Evolutionary conservation across 2,888 invertebrate genomes (phyloP).

Genomic region (Temnothorax ravouxi): DNA sequence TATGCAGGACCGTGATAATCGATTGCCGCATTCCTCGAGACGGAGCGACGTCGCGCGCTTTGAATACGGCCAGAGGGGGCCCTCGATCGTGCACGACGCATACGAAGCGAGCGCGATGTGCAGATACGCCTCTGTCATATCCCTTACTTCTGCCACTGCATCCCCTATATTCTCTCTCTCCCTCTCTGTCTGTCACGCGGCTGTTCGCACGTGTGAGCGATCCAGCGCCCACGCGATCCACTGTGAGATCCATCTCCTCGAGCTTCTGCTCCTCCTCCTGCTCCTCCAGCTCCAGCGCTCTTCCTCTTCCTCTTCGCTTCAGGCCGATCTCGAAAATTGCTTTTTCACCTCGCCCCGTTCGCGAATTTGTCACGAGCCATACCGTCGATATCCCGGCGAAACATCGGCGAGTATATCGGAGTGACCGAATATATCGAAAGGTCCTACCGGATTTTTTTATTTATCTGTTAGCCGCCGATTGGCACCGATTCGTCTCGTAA

Average conservation of each 20-base stretch:
- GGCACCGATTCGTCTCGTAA: not conserved
- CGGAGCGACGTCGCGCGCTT: conserved; percentile 77
- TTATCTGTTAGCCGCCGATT: not conserved
- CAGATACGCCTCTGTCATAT: conserved; percentile 35
- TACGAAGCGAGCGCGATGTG: conserved; percentile 60
- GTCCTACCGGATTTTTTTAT: conserved; percentile 16
- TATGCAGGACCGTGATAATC: conserved; percentile 84
- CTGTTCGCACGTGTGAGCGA: conserved; percentile 80
- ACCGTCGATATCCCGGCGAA: conserved; percentile 54
- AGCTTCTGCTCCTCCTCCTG: conserved; percentile 51
- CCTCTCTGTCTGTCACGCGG: conserved; percentile 72
- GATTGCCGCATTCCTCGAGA: conserved; percentile 84
- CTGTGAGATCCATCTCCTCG: conserved; percentile 76
- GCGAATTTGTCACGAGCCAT: conserved; percentile 65
- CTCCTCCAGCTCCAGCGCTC: conserved; percentile 28
- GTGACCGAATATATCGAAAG: conserved; percentile 26
- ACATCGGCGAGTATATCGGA: conserved; percentile 10
- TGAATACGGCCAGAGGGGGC: conserved; percentile 75
- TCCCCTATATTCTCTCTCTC: not conserved
- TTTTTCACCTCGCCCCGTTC: conserved; percentile 32
- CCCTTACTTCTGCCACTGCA: conserved; percentile 14
- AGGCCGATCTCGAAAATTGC: conserved; percentile 50
- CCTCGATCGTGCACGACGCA: conserved; percentile 70
- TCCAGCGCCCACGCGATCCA: conserved; percentile 77
- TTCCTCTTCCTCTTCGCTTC: conserved; percentile 55